A percentile compares a stretch with the other conserved stretches of the same genome.
phyloP scores from a whole-genome alignment of 2,888 invertebrate species.

The Hecatera dysodea region DNA sequence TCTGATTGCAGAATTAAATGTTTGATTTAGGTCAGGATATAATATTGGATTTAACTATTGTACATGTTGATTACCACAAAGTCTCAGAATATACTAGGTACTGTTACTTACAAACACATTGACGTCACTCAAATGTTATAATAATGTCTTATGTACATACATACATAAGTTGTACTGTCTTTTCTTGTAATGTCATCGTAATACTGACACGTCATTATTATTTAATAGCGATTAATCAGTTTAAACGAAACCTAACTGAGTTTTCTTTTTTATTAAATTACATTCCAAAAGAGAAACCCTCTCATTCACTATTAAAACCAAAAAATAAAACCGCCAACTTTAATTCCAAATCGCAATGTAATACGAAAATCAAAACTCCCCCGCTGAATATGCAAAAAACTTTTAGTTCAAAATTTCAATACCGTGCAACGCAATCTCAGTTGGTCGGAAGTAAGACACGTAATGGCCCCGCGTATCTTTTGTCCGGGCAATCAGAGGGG shows the following conservation, averaged over 20 bases:
- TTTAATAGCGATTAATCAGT: background rate
- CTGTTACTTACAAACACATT: no score
- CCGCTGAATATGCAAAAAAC: conserved; percentile 46
- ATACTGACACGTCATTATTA: background rate
- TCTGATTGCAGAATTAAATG: background rate
- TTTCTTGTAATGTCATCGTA: background rate
- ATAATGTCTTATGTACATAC: no score
- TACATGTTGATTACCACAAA: background rate
- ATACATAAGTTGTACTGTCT: no score
- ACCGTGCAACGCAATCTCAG: conserved; percentile 45
- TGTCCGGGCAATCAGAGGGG: conserved; percentile 58
- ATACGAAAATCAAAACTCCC: conserved; percentile 36
- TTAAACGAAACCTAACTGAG: background rate
- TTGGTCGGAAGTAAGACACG: conserved; percentile 58
- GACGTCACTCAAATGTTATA: background rate
- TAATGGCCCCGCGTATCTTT: conserved; percentile 62
- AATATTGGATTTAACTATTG: background rate
- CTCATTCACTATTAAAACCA: conserved; percentile 1
- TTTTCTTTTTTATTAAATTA: background rate
- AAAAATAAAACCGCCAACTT: conserved; percentile 20
- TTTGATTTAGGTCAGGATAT: background rate
- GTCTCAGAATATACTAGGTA: background rate
- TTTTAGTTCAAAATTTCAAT: conserved; percentile 58
- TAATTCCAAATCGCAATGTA: conserved; percentile 32
- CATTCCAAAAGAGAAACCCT: background rate